Evolutionary conservation across 1,140 invertebrate genomes (phyloP).

Genomic region (Orussus abietinus): DNA sequence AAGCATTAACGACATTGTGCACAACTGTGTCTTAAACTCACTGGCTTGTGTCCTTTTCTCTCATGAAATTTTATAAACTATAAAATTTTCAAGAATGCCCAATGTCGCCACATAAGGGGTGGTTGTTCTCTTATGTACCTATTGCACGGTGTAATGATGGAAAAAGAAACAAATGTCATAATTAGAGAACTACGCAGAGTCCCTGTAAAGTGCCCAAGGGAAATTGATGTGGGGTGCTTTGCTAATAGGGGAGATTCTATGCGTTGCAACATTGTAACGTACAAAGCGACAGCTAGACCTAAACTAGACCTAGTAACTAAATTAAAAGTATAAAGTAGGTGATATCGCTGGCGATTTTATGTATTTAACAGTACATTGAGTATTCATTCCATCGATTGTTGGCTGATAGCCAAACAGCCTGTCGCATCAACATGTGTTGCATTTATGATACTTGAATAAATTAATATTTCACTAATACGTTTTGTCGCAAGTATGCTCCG

Average conservation of each 20-base stretch:
- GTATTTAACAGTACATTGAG: conserved; percentile 36
- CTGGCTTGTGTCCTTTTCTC: too few relatives aligned
- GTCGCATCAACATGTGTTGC: conserved; percentile 26
- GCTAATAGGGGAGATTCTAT: conserved; percentile 19
- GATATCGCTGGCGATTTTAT: conserved; percentile 46
- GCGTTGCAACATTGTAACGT: conserved; percentile 17
- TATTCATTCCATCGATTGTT: conserved; percentile 40
- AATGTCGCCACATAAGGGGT: too few relatives aligned
- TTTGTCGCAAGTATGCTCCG: not conserved
- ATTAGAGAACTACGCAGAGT: too few relatives aligned
- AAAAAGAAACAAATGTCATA: too few relatives aligned
- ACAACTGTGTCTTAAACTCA: too few relatives aligned
- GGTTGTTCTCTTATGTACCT: too few relatives aligned
- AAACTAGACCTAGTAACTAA: conserved; percentile 28
- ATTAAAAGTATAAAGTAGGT: conserved; percentile 25
- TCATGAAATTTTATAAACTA: too few relatives aligned
- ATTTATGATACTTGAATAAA: conserved; percentile 33
- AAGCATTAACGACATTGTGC: too few relatives aligned
- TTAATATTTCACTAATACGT: conserved; percentile 22
- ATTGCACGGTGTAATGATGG: too few relatives aligned
- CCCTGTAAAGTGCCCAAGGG: too few relatives aligned
- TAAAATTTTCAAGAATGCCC: too few relatives aligned
- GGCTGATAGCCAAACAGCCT: conserved; percentile 21
- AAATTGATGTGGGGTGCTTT: too few relatives aligned
- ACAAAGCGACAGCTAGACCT: conserved; percentile 20